Conservation (phyloP, 2,113 vertebrate genomes). For the Hiodon tergisus region DNA sequence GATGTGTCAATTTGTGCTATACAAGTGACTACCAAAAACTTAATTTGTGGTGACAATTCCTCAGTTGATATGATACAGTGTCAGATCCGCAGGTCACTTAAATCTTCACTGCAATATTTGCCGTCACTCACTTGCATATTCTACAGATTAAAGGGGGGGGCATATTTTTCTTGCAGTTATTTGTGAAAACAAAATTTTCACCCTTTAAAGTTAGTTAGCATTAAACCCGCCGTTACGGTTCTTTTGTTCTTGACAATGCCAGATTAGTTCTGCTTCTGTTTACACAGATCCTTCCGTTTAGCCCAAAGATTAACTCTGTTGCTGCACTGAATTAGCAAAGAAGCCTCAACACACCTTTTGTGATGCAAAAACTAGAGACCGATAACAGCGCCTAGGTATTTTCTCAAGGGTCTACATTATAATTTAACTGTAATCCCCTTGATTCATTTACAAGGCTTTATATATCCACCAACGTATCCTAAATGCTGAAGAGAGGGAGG, state of each 20-base stretch:
- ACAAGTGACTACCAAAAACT: too few relatives aligned
- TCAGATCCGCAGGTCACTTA: too few relatives aligned
- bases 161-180: too few relatives aligned
- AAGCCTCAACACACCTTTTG: neutral
- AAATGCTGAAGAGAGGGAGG: neutral
- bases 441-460: neutral
- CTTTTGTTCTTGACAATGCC: neutral
- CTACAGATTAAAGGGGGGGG: too few relatives aligned
- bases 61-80: too few relatives aligned
- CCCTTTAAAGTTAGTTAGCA: too few relatives aligned
- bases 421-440: neutral
- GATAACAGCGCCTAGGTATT: neutral
- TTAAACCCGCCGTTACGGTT: too few relatives aligned
- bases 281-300: neutral
- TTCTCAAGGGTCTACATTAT: neutral
- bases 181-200: too few relatives aligned
- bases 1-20: too few relatives aligned
- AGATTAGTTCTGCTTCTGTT: slow-evolving; percentile 7
- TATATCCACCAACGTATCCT: neutral
- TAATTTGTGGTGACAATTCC: too few relatives aligned
- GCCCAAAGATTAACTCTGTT: neutral
- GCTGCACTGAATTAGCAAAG: neutral
- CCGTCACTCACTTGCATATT: too few relatives aligned
- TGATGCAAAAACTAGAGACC: slow-evolving; percentile 1
- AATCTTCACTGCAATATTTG: too few relatives aligned